These are phyloP conservation scores for Hymenochirus boettgeri DNA, from an alignment of 2,113 vertebrate species.

Conservation along the genomic window DNA sequence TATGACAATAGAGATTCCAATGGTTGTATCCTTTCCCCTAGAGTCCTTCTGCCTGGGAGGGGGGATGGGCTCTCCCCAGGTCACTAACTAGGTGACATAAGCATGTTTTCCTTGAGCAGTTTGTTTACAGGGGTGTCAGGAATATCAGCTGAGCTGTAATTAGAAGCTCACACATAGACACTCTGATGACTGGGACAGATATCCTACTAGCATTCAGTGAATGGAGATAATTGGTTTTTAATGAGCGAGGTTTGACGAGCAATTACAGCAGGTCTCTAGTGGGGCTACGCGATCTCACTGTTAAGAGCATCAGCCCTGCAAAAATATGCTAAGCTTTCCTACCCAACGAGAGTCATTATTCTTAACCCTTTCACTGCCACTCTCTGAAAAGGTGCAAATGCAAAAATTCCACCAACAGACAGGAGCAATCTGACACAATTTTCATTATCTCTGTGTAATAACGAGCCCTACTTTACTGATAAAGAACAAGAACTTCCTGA, in stretches of 20 bases:
- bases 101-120: background rate
- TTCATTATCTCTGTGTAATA: background rate
- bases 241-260: constrained; percentile 12
- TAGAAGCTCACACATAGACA: constrained; percentile 11
- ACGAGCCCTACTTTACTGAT: too few species aligned
- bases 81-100: background rate
- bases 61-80: background rate
- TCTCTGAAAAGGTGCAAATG: too few species aligned
- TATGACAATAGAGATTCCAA: too few species aligned
- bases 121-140: constrained; percentile 13
- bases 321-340: background rate
- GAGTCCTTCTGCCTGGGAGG: too few species aligned
- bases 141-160: background rate
- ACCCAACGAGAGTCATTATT: background rate
- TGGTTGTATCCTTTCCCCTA: too few species aligned
- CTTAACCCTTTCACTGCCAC: background rate
- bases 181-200: constrained; percentile 25
- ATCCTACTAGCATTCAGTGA: constrained; percentile 6
- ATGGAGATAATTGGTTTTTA: constrained; percentile 24
- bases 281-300: background rate
- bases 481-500: too few species aligned
- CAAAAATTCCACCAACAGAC: too few species aligned
- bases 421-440: constrained; percentile 9
- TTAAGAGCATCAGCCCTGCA: background rate
- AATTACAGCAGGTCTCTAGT: constrained; percentile 15